These are phyloP conservation scores for Anoplopoma fimbria DNA, from an alignment of 2,113 vertebrate genomes.

Conservation along the genomic window DNA sequence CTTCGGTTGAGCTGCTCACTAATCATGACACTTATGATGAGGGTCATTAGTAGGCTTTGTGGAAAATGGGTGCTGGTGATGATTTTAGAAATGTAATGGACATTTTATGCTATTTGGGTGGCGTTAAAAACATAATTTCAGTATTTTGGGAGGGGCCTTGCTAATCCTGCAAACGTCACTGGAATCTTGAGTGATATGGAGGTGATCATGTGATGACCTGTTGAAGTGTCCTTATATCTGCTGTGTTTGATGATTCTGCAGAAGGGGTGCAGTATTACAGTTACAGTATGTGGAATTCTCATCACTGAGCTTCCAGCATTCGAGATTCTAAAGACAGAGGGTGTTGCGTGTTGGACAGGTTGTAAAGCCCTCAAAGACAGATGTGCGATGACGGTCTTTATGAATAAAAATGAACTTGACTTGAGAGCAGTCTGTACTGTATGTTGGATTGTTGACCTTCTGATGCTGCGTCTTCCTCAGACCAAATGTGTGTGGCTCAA, in stretches of 20 bases:
- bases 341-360: neutral
- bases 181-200: neutral
- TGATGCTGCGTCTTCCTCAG: conserved; percentile 76
- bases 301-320: neutral
- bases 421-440: neutral
- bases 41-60: too few species aligned
- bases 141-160: neutral
- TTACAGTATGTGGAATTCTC: neutral
- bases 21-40: neutral
- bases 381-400: neutral
- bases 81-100: too few species aligned
- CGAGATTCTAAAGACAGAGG: neutral
- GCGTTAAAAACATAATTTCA: neutral
- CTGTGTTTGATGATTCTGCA: conserved; percentile 1
- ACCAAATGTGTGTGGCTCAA: conserved; percentile 97
- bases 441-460: conserved; percentile 3
- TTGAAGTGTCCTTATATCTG: conserved; percentile 4
- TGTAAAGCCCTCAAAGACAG: neutral
- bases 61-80: neutral
- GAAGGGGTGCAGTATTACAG: neutral
- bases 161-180: neutral
- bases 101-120: too few species aligned
- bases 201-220: neutral
- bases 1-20: neutral
- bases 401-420: neutral